Conservation (phyloP, 2,797 vertebrate species). For the Sebastes taczanowskii region DNA sequence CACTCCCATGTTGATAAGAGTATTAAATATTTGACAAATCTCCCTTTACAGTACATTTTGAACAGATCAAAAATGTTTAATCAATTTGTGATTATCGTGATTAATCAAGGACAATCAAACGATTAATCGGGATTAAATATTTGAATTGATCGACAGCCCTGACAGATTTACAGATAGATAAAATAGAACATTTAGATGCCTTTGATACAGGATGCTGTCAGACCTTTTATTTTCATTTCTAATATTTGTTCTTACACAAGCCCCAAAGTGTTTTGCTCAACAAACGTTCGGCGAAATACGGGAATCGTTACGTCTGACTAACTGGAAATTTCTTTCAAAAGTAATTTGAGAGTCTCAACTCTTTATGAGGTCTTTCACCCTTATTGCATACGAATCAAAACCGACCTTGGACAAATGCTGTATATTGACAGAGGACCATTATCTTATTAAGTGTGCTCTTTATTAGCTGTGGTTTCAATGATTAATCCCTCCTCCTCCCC, state of each 20-base stretch:
- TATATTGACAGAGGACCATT: not conserved
- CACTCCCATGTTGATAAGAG: too few species aligned
- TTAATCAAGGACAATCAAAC: too few species aligned
- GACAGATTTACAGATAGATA: too few species aligned
- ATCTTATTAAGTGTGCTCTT: slow-evolving; percentile 6
- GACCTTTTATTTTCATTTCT: not conserved
- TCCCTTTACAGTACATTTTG: too few species aligned
- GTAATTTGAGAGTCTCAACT: not conserved
- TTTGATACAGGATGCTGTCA: not conserved
- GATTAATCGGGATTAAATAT: too few species aligned
- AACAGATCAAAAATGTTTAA: too few species aligned
- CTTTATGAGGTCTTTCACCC: slow-evolving; percentile 1
- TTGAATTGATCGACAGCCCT: too few species aligned
- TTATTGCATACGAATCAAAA: slow-evolving; percentile 1
- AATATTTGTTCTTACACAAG: not conserved
- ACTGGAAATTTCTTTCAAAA: slow-evolving; percentile 1
- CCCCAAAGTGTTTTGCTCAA: not conserved
- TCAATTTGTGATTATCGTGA: too few species aligned
- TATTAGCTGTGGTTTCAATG: slow-evolving; percentile 4
- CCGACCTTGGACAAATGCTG: slow-evolving; percentile 19
- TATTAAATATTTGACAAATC: too few species aligned
- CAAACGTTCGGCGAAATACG: not conserved
- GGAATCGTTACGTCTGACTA: slow-evolving; percentile 6
- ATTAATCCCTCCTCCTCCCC: not conserved
- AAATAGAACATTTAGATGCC: not conserved